Evolutionary conservation across 2,797 vertebrate genomes (phyloP), one percentile per base, ranked within the genome.

Genomic region (Setipinna tenuifilis): DNA sequence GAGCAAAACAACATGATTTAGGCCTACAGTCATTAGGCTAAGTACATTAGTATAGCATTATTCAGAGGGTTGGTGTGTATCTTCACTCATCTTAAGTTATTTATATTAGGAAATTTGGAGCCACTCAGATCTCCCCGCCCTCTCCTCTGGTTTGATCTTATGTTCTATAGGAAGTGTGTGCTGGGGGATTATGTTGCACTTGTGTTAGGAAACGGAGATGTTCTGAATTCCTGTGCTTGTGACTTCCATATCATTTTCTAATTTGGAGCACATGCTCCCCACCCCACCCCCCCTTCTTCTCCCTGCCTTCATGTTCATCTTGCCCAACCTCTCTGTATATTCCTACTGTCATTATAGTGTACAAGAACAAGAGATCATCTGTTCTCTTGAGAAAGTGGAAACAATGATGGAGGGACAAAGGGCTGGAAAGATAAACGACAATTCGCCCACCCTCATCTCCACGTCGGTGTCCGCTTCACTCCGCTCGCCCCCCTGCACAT

Each of bases 401-500:
- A 50, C 50, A 71, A 85, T 35, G 41, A 44, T 44, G 71, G 31
- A 78, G 71, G 19, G 71, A 78, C 31, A 78, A 78, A 21, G 71
- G 71, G 31, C 5, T 78, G 71, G 71, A n/a, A 78, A 78, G 71
- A 78, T 17, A 78, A 78, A 78, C 41, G 71, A 35, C 71, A 78
- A 78, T 41, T 44, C 71, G 31, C 71, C 71, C 84, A 65, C 84
- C 84, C 83, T 86, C 65, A 83, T 25, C 85, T 86, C 78, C 75
- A 59, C 89, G 86, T 57, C 54, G 68, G 95, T 95, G 95, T 93
- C 95, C 94, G 94, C 94, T 94, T 96, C 95, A 94, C 95, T 94
- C 94, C 95, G 93, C 50, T 14, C 50, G 9, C 92, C 86, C 87
- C 75, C 88, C 91, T 94, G 94, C 95, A 93, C 94, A 97, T 97